Base-by-base conservation (phyloP, 2,113 vertebrate species). In the Epinephelus cyanopodus region DNA sequence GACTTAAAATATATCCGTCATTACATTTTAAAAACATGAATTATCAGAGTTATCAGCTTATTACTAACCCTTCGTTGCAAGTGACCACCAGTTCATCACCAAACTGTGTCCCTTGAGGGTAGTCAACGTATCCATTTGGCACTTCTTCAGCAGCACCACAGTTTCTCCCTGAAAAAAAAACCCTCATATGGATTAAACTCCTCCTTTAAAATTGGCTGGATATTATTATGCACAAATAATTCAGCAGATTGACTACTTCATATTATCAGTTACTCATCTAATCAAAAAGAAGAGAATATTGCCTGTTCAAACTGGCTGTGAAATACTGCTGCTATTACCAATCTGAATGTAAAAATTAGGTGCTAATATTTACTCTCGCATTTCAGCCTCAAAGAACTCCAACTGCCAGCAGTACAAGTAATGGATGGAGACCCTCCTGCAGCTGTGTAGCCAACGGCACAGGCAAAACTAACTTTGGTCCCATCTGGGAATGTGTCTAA, bases 341-440 rank as follows among this genome's bases (percentile, higher is more conserved):
- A 57, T 50, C 18, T 63, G 0, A 68, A 54, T 50, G 0, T 53
- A 0, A 62, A 70, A 54, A 58, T 2, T 17, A 75, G 66, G 4
- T 9, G 0, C 1, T 27, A 12, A 86, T 81, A 87, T 63, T 91
- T 45, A 95, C 94, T 71, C 8, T 71, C 0, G 64, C 95, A 95
- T 6, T 0, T 6, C 33, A 94, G 8, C 0, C 0, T 2, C 50
- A 92, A 0, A 0, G 1, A 0, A 19, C 29, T 92, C 95, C 93
- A 95, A 0, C 0, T 13, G 9, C 89, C 93, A 53, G 3, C 25
- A 0, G 0, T 37, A 47, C 93, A 93, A 0, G 56, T 87, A 3
- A 86, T 21, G 11, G 0, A 0, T 23, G 1, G 0, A 14, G 13
- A 45, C 0, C 82, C 91, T 70, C 47, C 61, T 19, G 0, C 4